These are phyloP conservation scores for Parazoanthus darwini DNA, from an alignment of 92 coral and sea anemone species.

Conservation along the genomic window DNA sequence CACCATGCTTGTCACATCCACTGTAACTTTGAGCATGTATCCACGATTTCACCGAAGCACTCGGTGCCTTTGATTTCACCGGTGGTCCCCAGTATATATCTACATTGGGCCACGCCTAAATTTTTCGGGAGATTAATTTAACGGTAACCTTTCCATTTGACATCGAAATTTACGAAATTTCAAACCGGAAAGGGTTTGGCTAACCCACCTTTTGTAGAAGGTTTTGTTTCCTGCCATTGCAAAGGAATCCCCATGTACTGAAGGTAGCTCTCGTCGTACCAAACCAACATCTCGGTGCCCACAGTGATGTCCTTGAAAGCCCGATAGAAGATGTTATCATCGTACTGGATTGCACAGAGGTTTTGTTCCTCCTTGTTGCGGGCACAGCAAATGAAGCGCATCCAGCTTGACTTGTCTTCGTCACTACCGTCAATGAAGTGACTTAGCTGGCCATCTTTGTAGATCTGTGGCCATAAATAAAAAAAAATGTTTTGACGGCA, in stretches of 20 bases:
- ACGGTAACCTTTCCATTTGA: too few species aligned
- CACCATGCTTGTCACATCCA: too few species aligned
- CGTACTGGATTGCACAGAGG: conserved; percentile 77
- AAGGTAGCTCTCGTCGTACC: conserved; percentile 90
- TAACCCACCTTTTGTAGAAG: conserved; percentile 12
- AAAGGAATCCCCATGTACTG: conserved; percentile 96
- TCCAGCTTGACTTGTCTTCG: conserved; percentile 87
- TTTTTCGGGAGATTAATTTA: too few species aligned
- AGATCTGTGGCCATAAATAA: conserved; percentile 54
- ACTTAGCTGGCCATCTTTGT: conserved; percentile 58
- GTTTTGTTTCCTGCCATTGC: conserved; percentile 7
- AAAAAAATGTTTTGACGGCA: neutral
- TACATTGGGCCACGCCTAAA: too few species aligned
- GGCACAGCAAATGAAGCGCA: conserved; percentile 92
- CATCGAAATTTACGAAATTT: too few species aligned
- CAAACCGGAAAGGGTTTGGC: too few species aligned
- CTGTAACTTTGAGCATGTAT: too few species aligned
- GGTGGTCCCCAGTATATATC: too few species aligned
- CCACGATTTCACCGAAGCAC: too few species aligned
- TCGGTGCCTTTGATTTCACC: too few species aligned
- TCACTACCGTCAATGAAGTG: conserved; percentile 82
- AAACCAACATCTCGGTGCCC: conserved; percentile 85
- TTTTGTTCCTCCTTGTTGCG: conserved; percentile 88
- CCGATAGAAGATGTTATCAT: conserved; percentile 84
- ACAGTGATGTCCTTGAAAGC: conserved; percentile 77